Evolutionary conservation across 92 coral and sea anemone species (phyloP), one percentile per base, ranked within the genome.

Genomic region (Epizoanthus illoricatus): DNA sequence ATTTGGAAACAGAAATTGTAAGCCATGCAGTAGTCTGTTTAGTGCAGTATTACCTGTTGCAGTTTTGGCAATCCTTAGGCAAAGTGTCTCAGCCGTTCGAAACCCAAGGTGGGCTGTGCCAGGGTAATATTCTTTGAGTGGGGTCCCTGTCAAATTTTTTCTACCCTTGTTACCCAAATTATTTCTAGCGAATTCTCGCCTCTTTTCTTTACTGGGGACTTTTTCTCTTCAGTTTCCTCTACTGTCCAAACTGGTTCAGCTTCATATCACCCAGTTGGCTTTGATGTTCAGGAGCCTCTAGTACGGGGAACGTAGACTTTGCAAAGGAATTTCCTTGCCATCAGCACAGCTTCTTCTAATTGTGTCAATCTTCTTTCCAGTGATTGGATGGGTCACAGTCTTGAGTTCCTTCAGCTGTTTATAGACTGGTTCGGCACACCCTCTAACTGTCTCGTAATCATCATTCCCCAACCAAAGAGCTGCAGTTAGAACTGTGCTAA

Each of bases 321-420:
- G 92, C 86, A 47, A 90, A 86, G 40, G 86, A 74, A 60, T 39
- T 89, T 19, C 89, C 92, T 89, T 85, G 42, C 89, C 85, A 81
- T 86, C 87, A 4, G 89, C 84, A 81, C 84, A 85, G 49, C 67
- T 85, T 65, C 92, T 72, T 57, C 81, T 24, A 58, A 64, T 47
- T 41, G 85, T 71, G 23, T 80, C 61, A 23, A 85, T 85, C 56
- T 81, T 69, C 78, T 65, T 43, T 52, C 74, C 65, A 7, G 85
- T 80, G 9, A 72, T 57, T 59, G 78, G 84, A 21, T 76, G 81
- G 28, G 62, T 71, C 65, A 69, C 73, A 1, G 63, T n/a, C 33
- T 78, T 82, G 18, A 89, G 75, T 24, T 89, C 55, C 63, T 73
- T 65, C 13, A 80, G 65, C 45, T 89, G 87, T 62, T 89, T 47